These are phyloP conservation scores for Yponomeuta cagnagella DNA, from an alignment of 2,888 invertebrate genomes.

Conservation along the genomic window DNA sequence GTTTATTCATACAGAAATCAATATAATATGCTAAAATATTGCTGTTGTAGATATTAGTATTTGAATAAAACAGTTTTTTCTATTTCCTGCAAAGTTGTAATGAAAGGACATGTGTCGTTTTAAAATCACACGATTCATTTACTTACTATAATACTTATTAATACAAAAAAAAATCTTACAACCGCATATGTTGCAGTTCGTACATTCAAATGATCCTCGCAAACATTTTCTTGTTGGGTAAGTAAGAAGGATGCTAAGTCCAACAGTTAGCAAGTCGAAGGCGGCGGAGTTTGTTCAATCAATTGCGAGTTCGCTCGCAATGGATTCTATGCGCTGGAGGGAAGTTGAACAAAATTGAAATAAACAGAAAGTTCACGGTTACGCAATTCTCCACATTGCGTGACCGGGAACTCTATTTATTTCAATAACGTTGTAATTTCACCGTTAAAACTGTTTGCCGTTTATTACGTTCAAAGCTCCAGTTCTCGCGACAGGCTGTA, in stretches of 20 bases:
- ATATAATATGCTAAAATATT: no score
- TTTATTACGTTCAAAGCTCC: no score
- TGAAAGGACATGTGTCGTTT: no score
- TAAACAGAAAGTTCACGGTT: neutral
- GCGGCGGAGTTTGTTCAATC: constrained; percentile 42
- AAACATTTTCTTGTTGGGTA: constrained; percentile 33
- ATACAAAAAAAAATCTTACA: no score
- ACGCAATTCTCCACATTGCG: neutral
- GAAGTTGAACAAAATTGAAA: constrained; percentile 18
- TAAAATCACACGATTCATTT: no score
- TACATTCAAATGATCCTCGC: constrained; percentile 28
- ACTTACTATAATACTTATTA: no score
- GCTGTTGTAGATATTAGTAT: no score
- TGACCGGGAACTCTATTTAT: neutral
- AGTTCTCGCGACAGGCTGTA: no score
- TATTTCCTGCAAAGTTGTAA: no score
- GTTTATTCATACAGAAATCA: no score
- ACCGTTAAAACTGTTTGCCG: no score
- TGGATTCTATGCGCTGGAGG: constrained; percentile 32
- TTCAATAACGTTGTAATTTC: neutral
- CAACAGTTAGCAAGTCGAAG: constrained; percentile 34
- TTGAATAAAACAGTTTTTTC: no score
- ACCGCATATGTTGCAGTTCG: neutral
- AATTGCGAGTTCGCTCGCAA: constrained; percentile 37
- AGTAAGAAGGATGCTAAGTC: constrained; percentile 35